These are phyloP conservation scores for Allacma fusca DNA, from an alignment of 2,888 invertebrate species.

Conservation along the genomic window DNA sequence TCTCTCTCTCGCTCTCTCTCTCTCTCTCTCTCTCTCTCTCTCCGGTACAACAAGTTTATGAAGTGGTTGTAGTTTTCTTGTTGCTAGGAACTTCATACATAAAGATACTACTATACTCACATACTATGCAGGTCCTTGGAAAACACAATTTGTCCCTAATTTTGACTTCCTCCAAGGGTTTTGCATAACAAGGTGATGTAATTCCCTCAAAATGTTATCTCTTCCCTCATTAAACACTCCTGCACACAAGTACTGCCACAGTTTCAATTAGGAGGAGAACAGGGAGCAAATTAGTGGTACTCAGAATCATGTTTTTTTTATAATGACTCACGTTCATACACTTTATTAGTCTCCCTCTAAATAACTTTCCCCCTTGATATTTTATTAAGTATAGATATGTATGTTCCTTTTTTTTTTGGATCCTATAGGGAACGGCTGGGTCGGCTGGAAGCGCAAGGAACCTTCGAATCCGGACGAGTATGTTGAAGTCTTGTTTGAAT, in stretches of 20 bases:
- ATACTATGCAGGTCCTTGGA: too few relatives aligned
- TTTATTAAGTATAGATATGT: too few relatives aligned
- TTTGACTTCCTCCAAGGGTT: not conserved
- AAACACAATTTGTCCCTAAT: not conserved
- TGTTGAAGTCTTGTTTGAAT: constrained; percentile 79
- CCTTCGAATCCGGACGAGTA: constrained; percentile 72
- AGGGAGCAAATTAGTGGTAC: not conserved
- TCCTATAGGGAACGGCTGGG: constrained; percentile 82
- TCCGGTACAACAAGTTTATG: not conserved
- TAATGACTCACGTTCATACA: too few relatives aligned
- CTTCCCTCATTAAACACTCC: constrained; percentile 16
- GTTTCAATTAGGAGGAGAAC: constrained; percentile 11
- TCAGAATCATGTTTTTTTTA: not conserved
- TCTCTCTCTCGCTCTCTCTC: constrained; percentile 6
- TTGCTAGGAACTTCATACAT: too few relatives aligned
- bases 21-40: too few relatives aligned
- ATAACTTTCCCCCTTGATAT: too few relatives aligned
- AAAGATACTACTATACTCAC: too few relatives aligned
- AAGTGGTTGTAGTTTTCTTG: not conserved
- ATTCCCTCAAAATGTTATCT: constrained; percentile 11
- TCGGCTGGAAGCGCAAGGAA: constrained; percentile 81
- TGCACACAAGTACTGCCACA: not conserved
- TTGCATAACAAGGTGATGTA: not conserved
- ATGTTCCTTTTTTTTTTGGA: constrained; percentile 56
- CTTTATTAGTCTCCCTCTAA: too few relatives aligned